Evolutionary conservation across 2,113 vertebrate genomes (phyloP).

Genomic region (Himantopus leucocephalus): DNA sequence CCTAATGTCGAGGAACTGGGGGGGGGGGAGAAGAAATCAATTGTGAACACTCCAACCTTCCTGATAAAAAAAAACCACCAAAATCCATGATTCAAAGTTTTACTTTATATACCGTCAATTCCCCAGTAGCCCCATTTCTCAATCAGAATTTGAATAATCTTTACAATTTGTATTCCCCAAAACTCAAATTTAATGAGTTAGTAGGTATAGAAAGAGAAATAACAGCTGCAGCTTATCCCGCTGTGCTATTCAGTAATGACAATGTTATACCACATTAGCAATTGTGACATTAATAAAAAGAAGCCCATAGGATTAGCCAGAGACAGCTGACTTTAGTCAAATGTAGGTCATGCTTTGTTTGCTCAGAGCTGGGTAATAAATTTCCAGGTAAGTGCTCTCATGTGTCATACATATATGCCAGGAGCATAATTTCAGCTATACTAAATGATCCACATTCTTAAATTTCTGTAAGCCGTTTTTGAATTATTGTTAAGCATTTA

Average conservation of each 20-base stretch:
- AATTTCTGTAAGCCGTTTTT: constrained; percentile 75
- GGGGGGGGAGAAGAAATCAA: background rate
- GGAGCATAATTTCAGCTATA: constrained; percentile 74
- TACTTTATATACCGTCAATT: constrained; percentile 62
- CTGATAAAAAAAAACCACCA: background rate
- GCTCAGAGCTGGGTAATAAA: constrained; percentile 80
- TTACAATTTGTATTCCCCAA: constrained; percentile 76
- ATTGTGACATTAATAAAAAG: constrained; percentile 84
- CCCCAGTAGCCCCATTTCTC: constrained; percentile 75
- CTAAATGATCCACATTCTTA: constrained; percentile 78
- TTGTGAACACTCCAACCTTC: constrained; percentile 7
- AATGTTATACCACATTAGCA: constrained; percentile 81
- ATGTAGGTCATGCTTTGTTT: constrained; percentile 86
- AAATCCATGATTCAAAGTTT: constrained; percentile 69
- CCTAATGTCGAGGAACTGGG: background rate
- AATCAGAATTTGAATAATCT: constrained; percentile 81
- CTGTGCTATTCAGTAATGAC: constrained; percentile 78
- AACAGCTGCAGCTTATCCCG: constrained; percentile 78
- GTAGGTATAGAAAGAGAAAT: constrained; percentile 75
- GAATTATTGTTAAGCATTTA: constrained; percentile 82
- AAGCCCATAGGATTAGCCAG: constrained; percentile 80
- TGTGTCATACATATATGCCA: constrained; percentile 78
- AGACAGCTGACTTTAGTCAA: constrained; percentile 83
- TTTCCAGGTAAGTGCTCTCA: constrained; percentile 83
- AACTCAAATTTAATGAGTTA: constrained; percentile 81